Conservation (phyloP, 2,113 vertebrate genomes). For the Nannospalax galili region DNA sequence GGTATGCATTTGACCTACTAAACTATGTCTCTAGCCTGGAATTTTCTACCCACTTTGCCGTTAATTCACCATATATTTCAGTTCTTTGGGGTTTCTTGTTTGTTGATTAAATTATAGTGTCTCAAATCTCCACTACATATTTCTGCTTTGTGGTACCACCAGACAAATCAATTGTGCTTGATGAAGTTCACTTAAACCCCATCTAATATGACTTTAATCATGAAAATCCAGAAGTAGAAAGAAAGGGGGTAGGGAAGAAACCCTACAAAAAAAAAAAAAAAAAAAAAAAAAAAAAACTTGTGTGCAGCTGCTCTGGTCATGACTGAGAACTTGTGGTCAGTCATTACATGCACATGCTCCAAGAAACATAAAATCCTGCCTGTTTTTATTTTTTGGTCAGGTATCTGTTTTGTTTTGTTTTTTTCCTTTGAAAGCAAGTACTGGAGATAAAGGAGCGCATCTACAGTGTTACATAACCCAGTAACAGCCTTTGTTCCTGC, state of each 20-base stretch:
- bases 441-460: neutral
- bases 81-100: neutral
- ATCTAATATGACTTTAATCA: conserved; percentile 25
- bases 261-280: neutral
- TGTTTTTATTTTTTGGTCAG: neutral
- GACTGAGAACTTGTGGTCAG: neutral
- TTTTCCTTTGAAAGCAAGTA: neutral
- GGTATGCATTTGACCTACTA: neutral
- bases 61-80: neutral
- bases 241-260: neutral
- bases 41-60: conserved; percentile 34
- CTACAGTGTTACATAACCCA: neutral
- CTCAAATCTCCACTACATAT: conserved; percentile 4
- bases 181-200: neutral
- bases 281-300: neutral
- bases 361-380: neutral
- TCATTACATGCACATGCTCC: neutral
- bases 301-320: neutral
- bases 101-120: conserved; percentile 19
- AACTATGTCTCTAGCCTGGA: neutral
- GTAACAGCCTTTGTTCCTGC: neutral
- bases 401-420: neutral
- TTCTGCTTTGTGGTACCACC: neutral
- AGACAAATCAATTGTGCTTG: neutral
- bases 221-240: neutral